Base-by-base conservation (phyloP, 2,888 invertebrate genomes). In the Ennomos quercinarius region DNA sequence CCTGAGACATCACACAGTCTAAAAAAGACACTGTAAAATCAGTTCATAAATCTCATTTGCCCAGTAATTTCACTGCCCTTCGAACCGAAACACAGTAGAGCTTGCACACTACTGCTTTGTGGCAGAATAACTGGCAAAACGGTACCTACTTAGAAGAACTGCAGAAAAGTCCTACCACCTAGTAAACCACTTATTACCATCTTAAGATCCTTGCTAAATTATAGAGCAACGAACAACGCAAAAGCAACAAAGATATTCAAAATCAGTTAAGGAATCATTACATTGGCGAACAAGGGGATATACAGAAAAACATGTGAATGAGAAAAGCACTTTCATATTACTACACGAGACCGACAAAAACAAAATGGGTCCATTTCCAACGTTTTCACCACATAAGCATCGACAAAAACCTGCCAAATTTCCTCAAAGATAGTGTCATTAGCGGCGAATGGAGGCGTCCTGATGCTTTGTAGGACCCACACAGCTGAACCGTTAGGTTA, bases 391-490 rank as follows among this genome's bases (percentile, higher is more conserved):
- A 59, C 57, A 60, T 57, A 48, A 53, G 61, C 62, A 63, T 66
- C 62, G 65, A 63, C 65, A 69, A 65, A 67, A 66, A 67, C 66
- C 69, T 63, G 68, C 68, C 68, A 78, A 80, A 77, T 76, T 76
- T 52, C 55, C 74, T 67, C 72, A 72, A 70, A 72, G 71, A 77
- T 79, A 77, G 78, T 82, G 78, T 74, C 80, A 80, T 83, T 82
- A 79, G 72, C 74, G 72, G 70, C 68, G 73, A 66, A 78, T 77
- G 72, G 68, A 63, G 66, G 68, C 71, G 67, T 74, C 74, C 61
- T 27, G 9, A 8, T 27, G 35, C 13, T 51, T 37, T 51, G 43
- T 37, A 38, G 27, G 37, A 11, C 27, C 12, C 64, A 45, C 37
- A 12, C 13, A 34, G 42, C 27, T 36, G 54, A 50, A 63, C 71